Evolutionary conservation across 2,113 vertebrate species (phyloP), one percentile per base, ranked within the genome.

Genomic region (Andinoacara biseriatus): DNA sequence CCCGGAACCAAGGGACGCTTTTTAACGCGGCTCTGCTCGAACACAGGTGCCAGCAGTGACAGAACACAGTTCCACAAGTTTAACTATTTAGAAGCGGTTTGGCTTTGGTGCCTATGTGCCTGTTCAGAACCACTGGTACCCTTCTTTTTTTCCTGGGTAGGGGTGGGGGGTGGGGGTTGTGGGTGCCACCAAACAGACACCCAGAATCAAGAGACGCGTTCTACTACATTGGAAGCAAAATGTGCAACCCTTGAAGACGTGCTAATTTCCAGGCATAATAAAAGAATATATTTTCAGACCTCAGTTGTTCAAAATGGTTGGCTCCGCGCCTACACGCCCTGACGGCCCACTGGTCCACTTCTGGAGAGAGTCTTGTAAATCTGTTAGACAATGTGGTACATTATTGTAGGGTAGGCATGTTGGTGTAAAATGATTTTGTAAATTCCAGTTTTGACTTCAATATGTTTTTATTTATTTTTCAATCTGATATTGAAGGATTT

Each of bases 401-500:
- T 87, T 82, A 84, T 85, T 82, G 81, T 90, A 88, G 90, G 79
- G 62, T 93, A 91, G 86, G 90, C 93, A 94, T 95, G 92, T 93
- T 84, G 86, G 79, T 95, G 87, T 94, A 83, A 57, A 86, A 84
- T 86, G 65, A 86, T 94, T 95, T 94, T 95, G 94, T 95, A 94
- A 94, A 94, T 94, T 82, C 69, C 46, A 89, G 81, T 92, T 94
- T 82, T 67, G 78, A 89, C 86, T 87, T 93, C 77, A 43, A 89
- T 86, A 90, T 94, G 78, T 87, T 87, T 92, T 94, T 94, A 95
- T 95, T 96, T 94, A 96, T 96, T 96, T 96, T 95, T 94, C 80
- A 90, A 93, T 77, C 86, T 82, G 76, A 94, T 22, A 90, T 80
- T 76, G 88, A 82, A 63, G 78, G 80, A 81, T 92, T 95, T 95